Evolutionary conservation across 2,797 vertebrate species (phyloP).

Genomic region (Brachyalestes nurse): DNA sequence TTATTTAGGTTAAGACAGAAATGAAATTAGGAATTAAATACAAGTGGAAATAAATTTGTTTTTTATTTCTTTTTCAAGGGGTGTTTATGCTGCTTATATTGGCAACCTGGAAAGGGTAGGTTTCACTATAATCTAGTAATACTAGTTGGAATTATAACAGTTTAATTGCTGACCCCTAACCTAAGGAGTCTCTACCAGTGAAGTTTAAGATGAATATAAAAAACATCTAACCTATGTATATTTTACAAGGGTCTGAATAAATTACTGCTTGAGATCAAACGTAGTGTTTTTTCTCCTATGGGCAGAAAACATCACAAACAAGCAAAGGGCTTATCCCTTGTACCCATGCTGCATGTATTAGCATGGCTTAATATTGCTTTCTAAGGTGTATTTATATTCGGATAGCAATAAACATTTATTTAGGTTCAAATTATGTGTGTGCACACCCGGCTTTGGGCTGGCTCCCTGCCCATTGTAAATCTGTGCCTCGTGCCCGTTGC

Average conservation of each 20-base stretch:
- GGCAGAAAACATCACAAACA: conserved; percentile 26
- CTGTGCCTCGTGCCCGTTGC: no score
- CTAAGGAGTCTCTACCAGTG: neutral
- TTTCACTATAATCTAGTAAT: neutral
- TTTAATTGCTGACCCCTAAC: neutral
- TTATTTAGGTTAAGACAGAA: no score
- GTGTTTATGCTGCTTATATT: no score
- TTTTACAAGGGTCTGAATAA: neutral
- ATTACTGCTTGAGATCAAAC: conserved; percentile 7
- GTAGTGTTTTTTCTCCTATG: conserved; percentile 13
- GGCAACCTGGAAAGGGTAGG: no score
- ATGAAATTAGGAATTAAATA: no score
- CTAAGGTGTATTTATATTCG: neutral
- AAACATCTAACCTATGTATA: neutral
- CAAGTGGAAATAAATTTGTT: no score
- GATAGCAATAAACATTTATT: neutral
- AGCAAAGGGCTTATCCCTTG: neutral
- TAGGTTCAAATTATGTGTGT: no score
- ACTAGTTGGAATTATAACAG: neutral
- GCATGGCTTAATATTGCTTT: conserved; percentile 51
- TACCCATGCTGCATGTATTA: conserved; percentile 52
- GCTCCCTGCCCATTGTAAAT: no score
- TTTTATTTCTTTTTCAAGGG: no score
- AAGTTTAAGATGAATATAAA: neutral
- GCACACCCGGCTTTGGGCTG: no score